These are phyloP conservation scores for Notolepis coatsorum DNA, from an alignment of 2,797 vertebrate species.

Conservation along the genomic window DNA sequence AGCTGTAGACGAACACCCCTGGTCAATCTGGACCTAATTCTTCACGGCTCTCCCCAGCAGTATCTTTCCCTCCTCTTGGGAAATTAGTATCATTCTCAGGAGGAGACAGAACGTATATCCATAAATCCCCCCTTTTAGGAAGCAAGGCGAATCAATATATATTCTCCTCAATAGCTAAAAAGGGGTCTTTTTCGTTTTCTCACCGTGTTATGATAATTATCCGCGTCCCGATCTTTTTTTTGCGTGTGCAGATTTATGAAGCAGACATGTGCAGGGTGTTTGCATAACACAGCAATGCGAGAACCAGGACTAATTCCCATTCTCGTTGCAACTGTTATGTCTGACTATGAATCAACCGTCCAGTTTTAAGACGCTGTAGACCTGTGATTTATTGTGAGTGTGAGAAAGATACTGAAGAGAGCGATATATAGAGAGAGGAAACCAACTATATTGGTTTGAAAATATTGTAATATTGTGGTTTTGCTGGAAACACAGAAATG, in stretches of 20 bases:
- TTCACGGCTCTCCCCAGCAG: slow-evolving; percentile 63
- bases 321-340: slow-evolving; percentile 37
- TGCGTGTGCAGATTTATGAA: slow-evolving; percentile 64
- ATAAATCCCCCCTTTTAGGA: slow-evolving; percentile 71
- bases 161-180: slow-evolving; percentile 57
- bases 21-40: slow-evolving; percentile 67
- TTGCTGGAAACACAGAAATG: no score
- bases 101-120: slow-evolving; percentile 54
- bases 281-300: slow-evolving; percentile 65
- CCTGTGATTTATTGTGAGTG: slow-evolving; percentile 20
- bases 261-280: slow-evolving; percentile 65
- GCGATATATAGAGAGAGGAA: not conserved
- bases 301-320: slow-evolving; percentile 63
- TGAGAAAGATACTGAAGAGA: not conserved
- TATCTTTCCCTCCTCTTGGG: slow-evolving; percentile 54
- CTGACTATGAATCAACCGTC: slow-evolving; percentile 39
- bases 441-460: no score
- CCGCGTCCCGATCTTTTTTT: slow-evolving; percentile 42
- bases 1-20: slow-evolving; percentile 36
- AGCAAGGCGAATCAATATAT: slow-evolving; percentile 75
- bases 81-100: slow-evolving; percentile 65
- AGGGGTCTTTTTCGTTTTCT: slow-evolving; percentile 72
- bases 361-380: slow-evolving; percentile 4
- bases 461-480: no score
- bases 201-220: slow-evolving; percentile 61